Conservation (phyloP, 2,113 vertebrate genomes). For the Prinia subflava region DNA sequence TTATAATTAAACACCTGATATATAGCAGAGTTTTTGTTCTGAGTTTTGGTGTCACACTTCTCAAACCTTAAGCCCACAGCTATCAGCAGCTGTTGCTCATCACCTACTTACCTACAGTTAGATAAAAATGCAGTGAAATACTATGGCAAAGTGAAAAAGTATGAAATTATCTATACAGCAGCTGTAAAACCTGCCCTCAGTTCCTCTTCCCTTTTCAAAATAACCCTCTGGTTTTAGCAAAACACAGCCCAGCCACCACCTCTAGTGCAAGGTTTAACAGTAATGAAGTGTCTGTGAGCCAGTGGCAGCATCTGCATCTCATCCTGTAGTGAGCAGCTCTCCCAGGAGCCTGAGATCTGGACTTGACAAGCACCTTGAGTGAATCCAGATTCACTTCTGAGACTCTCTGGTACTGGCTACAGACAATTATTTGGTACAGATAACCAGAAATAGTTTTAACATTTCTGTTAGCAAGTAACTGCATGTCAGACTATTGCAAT, state of each 20-base stretch:
- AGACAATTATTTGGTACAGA: background rate
- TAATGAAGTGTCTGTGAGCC: background rate
- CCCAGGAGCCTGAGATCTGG: background rate
- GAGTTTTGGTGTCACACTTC: background rate
- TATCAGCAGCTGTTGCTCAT: background rate
- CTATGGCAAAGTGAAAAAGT: background rate
- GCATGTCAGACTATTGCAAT: background rate
- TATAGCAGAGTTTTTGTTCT: background rate
- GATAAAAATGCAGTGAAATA: background rate
- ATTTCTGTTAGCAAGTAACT: background rate
- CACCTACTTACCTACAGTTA: background rate
- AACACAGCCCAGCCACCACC: background rate
- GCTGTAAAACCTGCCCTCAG: background rate
- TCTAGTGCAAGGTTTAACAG: background rate
- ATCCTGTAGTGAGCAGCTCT: background rate
- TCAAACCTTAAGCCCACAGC: background rate
- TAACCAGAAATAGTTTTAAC: background rate
- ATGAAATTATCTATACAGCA: background rate
- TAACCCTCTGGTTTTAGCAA: background rate
- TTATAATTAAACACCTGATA: background rate
- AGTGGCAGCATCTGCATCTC: background rate
- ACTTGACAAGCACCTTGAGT: background rate
- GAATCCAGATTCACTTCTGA: background rate
- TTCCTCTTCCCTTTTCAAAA: background rate
- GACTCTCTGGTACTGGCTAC: background rate